Conservation (phyloP, 2,888 invertebrate species). For the Hydroisotoma schaefferi region DNA sequence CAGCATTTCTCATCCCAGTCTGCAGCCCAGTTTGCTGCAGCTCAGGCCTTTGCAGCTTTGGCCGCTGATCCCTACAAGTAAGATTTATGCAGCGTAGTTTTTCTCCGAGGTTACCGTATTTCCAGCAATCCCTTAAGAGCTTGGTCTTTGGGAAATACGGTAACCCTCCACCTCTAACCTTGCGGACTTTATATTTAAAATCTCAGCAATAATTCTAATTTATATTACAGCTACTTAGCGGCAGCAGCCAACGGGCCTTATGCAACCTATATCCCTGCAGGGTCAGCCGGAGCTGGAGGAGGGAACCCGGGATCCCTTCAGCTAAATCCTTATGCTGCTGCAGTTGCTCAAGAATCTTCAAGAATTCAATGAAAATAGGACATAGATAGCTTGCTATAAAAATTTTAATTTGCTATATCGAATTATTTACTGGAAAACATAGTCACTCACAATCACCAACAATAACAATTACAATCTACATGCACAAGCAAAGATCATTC, state of each 20-base stretch:
- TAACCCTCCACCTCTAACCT: no score
- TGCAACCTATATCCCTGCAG: slow-evolving; percentile 8
- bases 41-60: slow-evolving; percentile 35
- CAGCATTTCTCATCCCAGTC: slow-evolving; percentile 3
- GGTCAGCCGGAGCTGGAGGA: not conserved
- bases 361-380: slow-evolving; percentile 6
- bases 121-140: no score
- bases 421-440: no score
- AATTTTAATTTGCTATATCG: not conserved
- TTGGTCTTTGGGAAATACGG: no score
- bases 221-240: slow-evolving; percentile 7
- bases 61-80: slow-evolving; percentile 19
- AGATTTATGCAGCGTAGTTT: no score
- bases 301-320: not conserved
- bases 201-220: not conserved
- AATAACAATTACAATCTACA: no score
- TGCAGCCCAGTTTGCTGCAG: slow-evolving; percentile 35
- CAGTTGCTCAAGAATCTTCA: slow-evolving; percentile 15
- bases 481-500: no score
- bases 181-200: not conserved
- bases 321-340: slow-evolving; percentile 12
- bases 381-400: not conserved
- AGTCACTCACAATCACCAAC: no score
- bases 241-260: slow-evolving; percentile 9
- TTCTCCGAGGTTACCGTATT: no score